These are phyloP conservation scores for Sphaerodactylus townsendi DNA, from an alignment of 2,113 vertebrate genomes.

Conservation along the genomic window DNA sequence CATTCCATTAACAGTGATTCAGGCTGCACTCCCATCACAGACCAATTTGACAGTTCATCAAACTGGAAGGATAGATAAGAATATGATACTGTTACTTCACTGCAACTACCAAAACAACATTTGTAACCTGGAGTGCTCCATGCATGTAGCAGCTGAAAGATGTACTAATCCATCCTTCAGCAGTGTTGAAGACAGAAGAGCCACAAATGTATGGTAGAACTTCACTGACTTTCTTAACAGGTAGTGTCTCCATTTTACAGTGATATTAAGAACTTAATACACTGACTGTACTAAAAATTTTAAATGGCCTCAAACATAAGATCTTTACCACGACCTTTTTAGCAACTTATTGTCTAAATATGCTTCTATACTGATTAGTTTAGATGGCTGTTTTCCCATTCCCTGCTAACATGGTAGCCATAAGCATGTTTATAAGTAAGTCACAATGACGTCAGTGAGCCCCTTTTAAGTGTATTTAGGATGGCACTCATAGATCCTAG, in stretches of 20 bases:
- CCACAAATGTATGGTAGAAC: neutral
- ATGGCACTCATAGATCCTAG: too few species aligned
- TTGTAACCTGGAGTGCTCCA: neutral
- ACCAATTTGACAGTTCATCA: neutral
- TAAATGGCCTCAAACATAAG: neutral
- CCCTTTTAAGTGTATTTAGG: too few species aligned
- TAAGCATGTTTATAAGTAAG: neutral
- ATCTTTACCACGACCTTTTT: neutral
- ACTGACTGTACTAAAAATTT: neutral
- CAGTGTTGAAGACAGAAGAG: neutral
- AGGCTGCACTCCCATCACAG: constrained; percentile 11
- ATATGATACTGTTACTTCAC: neutral
- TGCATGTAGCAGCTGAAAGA: neutral
- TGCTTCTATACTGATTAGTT: neutral
- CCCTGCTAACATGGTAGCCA: neutral
- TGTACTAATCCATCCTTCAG: neutral
- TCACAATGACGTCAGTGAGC: too few species aligned
- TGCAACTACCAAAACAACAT: neutral
- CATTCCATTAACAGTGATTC: constrained; percentile 36
- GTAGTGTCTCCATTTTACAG: neutral
- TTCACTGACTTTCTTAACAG: neutral
- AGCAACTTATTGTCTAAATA: neutral
- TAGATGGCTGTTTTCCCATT: neutral
- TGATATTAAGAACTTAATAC: neutral
- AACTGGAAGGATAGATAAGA: neutral